Percentiles rank a stretch among this genome's conserved stretches.
Conservation (phyloP, 2,888 invertebrate genomes). For the Criorhina ranunculi region DNA sequence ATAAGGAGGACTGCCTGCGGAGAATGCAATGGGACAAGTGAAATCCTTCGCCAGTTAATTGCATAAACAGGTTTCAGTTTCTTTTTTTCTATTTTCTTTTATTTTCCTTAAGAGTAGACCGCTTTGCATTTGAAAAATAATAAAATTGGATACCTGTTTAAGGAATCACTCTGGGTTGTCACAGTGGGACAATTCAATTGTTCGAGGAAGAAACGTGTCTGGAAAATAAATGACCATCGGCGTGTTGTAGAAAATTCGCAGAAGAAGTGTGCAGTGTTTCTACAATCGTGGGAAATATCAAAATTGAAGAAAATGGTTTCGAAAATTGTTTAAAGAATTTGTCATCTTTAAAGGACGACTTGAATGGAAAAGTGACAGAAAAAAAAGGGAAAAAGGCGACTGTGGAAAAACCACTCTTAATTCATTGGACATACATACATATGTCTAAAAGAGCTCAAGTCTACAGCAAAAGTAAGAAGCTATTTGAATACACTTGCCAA, state of each 20-base stretch:
- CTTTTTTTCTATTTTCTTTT: background rate
- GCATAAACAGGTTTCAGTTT: constrained; percentile 61
- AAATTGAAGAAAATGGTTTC: background rate
- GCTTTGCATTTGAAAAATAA: constrained; percentile 14
- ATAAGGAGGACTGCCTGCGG: constrained; percentile 46
- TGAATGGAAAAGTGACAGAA: no score
- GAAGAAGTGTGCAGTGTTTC: constrained; percentile 35
- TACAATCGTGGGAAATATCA: constrained; percentile 1
- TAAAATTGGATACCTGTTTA: constrained; percentile 22
- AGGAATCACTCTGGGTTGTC: constrained; percentile 1
- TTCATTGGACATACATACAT: no score
- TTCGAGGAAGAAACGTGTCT: background rate
- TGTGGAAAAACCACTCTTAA: no score
- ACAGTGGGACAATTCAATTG: constrained; percentile 23
- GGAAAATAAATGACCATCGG: background rate
- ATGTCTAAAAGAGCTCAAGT: no score
- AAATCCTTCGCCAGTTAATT: constrained; percentile 24
- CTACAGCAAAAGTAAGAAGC: no score
- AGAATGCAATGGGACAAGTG: constrained; percentile 33
- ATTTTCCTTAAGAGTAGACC: no score
- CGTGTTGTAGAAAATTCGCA: constrained; percentile 18
- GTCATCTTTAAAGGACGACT: no score
- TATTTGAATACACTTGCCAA: no score
- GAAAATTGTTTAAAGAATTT: no score
- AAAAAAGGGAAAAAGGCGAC: no score